These are phyloP conservation scores for Drosophila glabriapex DNA, from an alignment of 2,888 invertebrate genomes.

Conservation along the genomic window DNA sequence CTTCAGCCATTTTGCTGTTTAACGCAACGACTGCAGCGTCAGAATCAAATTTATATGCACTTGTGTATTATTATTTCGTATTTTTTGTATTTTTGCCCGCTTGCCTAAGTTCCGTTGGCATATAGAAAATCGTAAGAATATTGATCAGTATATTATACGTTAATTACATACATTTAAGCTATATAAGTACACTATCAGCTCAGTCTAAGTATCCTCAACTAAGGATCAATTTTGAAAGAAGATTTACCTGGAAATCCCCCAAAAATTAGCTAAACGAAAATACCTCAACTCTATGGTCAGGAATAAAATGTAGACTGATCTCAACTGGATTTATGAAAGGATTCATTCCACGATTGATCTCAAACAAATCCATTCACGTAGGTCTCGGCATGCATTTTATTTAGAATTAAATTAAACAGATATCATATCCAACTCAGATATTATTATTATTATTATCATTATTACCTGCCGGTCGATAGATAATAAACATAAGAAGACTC, in stretches of 20 bases:
- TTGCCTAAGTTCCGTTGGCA: conserved; percentile 17
- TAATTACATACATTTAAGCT: neutral
- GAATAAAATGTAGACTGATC: too few species aligned
- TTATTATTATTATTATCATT: neutral
- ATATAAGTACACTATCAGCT: neutral
- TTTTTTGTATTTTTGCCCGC: conserved; percentile 44
- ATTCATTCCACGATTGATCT: neutral
- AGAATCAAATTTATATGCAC: conserved; percentile 50
- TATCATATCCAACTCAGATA: neutral
- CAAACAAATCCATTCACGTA: neutral
- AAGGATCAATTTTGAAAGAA: neutral
- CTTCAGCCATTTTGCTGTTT: conserved; percentile 91
- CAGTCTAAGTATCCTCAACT: neutral
- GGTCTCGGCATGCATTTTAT: neutral
- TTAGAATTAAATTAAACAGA: neutral
- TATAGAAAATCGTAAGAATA: neutral
- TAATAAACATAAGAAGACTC: neutral
- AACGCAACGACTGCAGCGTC: conserved; percentile 76
- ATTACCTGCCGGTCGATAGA: neutral
- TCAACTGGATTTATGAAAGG: neutral
- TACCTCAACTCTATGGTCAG: too few species aligned
- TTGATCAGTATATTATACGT: neutral
- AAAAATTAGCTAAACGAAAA: neutral
- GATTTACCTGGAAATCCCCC: neutral
- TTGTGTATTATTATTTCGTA: conserved; percentile 54